Evolutionary conservation across 2,113 vertebrate genomes (phyloP).

Genomic region (Irena cyanogastra): DNA sequence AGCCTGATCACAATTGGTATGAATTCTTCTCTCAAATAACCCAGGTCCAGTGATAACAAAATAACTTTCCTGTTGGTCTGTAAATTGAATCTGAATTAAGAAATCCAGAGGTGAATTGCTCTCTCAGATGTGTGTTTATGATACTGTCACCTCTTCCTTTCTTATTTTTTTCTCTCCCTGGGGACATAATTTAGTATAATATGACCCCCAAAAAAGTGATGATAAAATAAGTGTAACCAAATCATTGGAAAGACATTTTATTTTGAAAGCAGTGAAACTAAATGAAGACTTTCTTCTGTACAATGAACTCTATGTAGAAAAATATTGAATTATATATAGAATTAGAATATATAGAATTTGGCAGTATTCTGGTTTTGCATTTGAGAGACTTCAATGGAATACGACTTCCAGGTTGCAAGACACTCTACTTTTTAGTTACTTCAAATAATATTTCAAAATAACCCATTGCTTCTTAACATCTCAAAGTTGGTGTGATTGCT

Average conservation of each 20-base stretch:
- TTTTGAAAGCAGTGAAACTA: background rate
- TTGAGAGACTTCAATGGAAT: background rate
- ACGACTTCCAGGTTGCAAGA: background rate
- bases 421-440: background rate
- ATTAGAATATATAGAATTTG: no score
- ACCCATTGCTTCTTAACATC: background rate
- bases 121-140: background rate
- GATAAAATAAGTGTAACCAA: background rate
- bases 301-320: background rate
- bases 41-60: background rate
- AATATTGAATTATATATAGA: no score
- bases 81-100: background rate
- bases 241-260: background rate
- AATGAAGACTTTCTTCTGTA: background rate
- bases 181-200: background rate
- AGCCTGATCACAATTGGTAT: background rate
- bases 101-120: background rate
- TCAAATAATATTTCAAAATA: background rate
- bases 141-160: background rate
- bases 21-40: background rate
- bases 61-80: background rate
- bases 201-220: background rate
- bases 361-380: background rate
- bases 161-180: accelerated
- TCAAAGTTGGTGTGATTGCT: background rate